Evolutionary conservation across 2,888 invertebrate species (phyloP), one percentile per base, ranked within the genome.

Genomic region (Drosophila birchii): DNA sequence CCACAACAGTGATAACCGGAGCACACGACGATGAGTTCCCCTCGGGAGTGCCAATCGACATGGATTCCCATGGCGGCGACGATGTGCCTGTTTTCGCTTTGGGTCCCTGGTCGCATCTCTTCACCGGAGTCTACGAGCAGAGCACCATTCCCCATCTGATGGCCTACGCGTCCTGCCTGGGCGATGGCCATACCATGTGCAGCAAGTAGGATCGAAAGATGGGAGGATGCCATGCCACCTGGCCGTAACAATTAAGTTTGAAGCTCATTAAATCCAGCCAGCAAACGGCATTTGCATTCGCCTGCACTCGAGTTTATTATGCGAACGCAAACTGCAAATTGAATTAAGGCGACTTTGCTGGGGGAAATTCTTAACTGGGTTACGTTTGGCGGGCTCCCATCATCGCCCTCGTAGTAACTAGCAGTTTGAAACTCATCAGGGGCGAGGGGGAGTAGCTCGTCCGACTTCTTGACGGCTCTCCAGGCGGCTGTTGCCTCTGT

Each of bases 101-200:
- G 14, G 97, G 95, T 26, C 97, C 96, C 2, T 96, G 96, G 95
- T 93, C 96, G 0, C 97, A 97, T 89, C 93, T 97, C 1, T 96
- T 97, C 89, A 95, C 95, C 0, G 96, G 97, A 0, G 95, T 95
- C 62, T 95, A 96, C 81, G 96, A 97, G 85, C 96, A 97, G 92
- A 95, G 94, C 91, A 95, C 94, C 83, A 95, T 97, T 49, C 96
- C 97, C 0, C 96, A 97, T 86, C 94, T 96, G 12, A 94, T 96
- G 88, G 95, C 94, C 0, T 97, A 94, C 81, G 96, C 96, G 0
- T 93, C 96, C 0, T 96, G 96, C 78, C 94, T 97, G 6, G 96
- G 97, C 0, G 91, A 93, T 0, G 95, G 95, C 0, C 79, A 93
- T 1, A 94, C 82, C 49, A 64, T 82, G 80, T 86, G 86, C 82